Evolutionary conservation across 2,113 vertebrate genomes (phyloP), one percentile per base, ranked within the genome.

Genomic region (Corythoichthys haematopterus): DNA sequence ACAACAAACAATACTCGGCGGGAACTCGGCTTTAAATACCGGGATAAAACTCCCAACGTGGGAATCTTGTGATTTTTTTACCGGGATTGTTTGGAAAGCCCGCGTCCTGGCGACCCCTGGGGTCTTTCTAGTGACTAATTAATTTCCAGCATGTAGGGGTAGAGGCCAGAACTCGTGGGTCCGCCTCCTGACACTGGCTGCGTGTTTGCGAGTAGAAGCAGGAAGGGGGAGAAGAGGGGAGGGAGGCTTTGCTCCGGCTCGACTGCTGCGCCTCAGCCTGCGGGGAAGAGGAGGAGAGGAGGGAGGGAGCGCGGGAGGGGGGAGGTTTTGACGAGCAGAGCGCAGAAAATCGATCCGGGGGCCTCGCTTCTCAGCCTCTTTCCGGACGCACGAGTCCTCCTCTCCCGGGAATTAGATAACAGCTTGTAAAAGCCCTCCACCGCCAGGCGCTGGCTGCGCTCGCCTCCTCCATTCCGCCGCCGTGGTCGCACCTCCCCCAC

Each of bases 351-450:
- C 83, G 85, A 90, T 90, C 87, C 83, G 71, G 79, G 80, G 84
- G 80, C 84, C 81, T 71, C 74, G 82, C 81, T 88, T 80, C 84
- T 87, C 85, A 83, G 87, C 87, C 87, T 85, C 84, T 87, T 62
- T 87, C 87, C 87, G 76, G 85, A 84, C 85, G 84, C 80, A 65
- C 74, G 80, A 88, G 85, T 87, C 82, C 87, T 87, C 79, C 79
- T 86, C 87, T 85, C 77, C 67, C 28, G 88, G 88, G 87, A 88
- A 85, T 88, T 85, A 89, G 87, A 90, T 90, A 90, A 90, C 84
- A 77, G 85, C 83, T 83, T 87, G 85, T 88, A 87, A 90, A 88
- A 90, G 84, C 83, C 79, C 84, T 88, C 85, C 84, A 76, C 76
- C 72, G 68, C 80, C 80, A 69, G 74, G 53, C 79, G 64, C 47